Percentiles rank a stretch among this genome's conserved stretches.
phyloP scores from a whole-genome alignment of 2,113 vertebrate species.

The Ariopsis seemanni region DNA sequence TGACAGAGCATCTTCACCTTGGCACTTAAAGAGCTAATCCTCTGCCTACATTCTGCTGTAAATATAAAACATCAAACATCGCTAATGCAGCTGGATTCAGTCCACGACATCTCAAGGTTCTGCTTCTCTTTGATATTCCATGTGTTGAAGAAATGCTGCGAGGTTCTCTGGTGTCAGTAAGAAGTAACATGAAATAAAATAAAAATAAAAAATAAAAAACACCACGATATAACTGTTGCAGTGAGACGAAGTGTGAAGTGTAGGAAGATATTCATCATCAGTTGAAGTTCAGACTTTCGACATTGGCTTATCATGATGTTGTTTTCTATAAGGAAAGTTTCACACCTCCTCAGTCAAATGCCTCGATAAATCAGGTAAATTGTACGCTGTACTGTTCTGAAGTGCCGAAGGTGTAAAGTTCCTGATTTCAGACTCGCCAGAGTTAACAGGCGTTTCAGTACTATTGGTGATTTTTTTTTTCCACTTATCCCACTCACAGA shows the following conservation, averaged over 20 bases:
- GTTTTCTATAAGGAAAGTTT: slow-evolving; percentile 16
- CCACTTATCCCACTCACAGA: slow-evolving; percentile 9
- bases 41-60: slow-evolving; percentile 7
- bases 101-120: neutral
- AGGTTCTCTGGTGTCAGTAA: neutral
- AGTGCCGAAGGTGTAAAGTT: neutral
- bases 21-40: neutral
- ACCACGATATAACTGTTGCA: neutral
- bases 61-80: slow-evolving; percentile 15
- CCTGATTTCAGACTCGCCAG: neutral
- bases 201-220: neutral
- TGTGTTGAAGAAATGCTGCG: neutral
- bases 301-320: too few species aligned
- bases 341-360: neutral
- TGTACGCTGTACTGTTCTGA: neutral
- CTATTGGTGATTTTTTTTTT: neutral
- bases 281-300: neutral
- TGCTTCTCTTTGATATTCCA: neutral
- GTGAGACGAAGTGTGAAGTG: neutral
- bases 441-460: neutral
- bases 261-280: slow-evolving; percentile 12
- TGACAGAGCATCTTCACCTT: neutral
- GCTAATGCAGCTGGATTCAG: neutral
- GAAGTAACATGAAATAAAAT: neutral
- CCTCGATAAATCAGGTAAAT: neutral